These are phyloP conservation scores for Hippopotamyrus pictus DNA, from an alignment of 2,797 vertebrate species.

Conservation along the genomic window DNA sequence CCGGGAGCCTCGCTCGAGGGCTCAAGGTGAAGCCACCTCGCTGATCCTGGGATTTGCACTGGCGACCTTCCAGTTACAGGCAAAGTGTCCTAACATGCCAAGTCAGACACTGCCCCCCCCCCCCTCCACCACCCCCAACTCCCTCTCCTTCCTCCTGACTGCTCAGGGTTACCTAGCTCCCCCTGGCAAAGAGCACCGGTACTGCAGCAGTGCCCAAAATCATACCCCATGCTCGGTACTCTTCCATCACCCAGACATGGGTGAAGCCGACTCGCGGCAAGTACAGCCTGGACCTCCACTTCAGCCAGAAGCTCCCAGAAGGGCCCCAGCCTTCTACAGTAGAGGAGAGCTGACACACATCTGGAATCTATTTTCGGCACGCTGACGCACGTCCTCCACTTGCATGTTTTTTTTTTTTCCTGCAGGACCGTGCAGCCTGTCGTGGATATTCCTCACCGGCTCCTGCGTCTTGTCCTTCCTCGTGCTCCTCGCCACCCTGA, in stretches of 20 bases:
- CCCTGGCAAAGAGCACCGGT: not conserved
- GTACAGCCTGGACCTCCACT: not conserved
- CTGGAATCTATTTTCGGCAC: not conserved
- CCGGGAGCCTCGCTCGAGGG: not conserved
- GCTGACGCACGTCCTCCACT: not conserved
- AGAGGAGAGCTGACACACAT: not conserved
- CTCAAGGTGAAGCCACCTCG: not conserved
- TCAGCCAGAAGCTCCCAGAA: not conserved
- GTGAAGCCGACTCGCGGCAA: not conserved
- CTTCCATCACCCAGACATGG: not conserved
- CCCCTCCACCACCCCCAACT: not conserved
- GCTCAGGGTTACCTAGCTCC: not conserved
- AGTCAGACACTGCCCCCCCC: not conserved
- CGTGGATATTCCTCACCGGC: conserved; percentile 43
- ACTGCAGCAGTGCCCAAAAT: not conserved
- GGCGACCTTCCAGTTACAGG: not conserved
- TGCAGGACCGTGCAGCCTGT: conserved; percentile 37
- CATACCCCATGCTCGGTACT: not conserved
- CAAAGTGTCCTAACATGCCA: not conserved
- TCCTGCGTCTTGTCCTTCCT: conserved; percentile 36
- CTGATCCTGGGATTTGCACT: not conserved
- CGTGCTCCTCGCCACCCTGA: conserved; percentile 28
- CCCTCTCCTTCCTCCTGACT: not conserved
- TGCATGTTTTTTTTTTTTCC: not conserved
- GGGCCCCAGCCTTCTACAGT: not conserved